phyloP scores from a whole-genome alignment of 1,140 invertebrate genomes.

The Drosophila fuyamai region DNA sequence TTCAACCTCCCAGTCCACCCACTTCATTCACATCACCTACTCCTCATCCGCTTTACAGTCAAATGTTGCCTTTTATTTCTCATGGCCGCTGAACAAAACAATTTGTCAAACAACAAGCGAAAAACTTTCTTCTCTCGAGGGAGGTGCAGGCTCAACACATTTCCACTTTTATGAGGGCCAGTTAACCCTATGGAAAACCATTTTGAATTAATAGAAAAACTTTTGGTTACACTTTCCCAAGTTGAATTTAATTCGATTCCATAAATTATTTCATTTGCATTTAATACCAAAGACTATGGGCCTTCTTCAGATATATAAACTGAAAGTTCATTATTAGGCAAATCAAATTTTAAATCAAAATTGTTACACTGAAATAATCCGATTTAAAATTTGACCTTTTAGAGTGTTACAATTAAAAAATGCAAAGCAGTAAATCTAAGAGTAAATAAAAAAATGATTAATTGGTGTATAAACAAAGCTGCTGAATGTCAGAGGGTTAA shows the following conservation, averaged over 20 bases:
- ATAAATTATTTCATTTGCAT: neutral
- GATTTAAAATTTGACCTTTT: too few relatives aligned
- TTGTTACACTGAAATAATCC: too few relatives aligned
- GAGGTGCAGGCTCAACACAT: constrained; percentile 15
- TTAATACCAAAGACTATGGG: neutral
- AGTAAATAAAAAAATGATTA: too few relatives aligned
- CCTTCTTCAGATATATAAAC: too few relatives aligned
- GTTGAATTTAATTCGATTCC: neutral
- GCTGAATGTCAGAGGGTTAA: constrained; percentile 13
- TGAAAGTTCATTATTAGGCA: too few relatives aligned
- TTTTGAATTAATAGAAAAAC: constrained; percentile 3
- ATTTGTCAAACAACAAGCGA: constrained; percentile 68
- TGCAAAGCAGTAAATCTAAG: too few relatives aligned
- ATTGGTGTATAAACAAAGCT: too few relatives aligned
- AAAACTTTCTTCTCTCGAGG: constrained; percentile 49
- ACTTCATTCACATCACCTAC: neutral
- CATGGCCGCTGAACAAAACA: constrained; percentile 48
- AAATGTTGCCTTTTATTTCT: constrained; percentile 46
- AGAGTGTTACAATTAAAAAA: too few relatives aligned
- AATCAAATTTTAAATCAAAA: too few relatives aligned
- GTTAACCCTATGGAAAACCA: constrained; percentile 3
- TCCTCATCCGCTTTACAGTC: constrained; percentile 14
- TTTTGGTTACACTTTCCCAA: neutral
- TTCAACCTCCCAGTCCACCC: neutral
- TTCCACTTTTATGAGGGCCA: constrained; percentile 23